Conservation (phyloP, 2,888 invertebrate species). For the Aphidius colemani region DNA sequence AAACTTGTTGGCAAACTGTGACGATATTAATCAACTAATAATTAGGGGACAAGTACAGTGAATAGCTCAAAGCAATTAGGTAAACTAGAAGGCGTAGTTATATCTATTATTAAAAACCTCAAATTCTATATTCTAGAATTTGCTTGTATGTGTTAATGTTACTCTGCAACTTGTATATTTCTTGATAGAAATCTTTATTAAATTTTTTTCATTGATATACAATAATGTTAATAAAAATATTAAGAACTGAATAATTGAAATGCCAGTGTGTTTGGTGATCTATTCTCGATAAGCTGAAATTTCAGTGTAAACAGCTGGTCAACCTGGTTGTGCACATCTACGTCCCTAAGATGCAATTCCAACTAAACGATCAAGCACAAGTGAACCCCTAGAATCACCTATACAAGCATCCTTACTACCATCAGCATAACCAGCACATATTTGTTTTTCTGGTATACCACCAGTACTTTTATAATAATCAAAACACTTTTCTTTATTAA, state of each 20-base stretch:
- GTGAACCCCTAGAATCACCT: slow-evolving; percentile 49
- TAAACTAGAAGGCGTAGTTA: slow-evolving; percentile 56
- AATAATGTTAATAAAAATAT: no score
- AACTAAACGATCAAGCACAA: slow-evolving; percentile 38
- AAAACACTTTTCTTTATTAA: slow-evolving; percentile 61
- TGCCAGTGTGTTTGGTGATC: slow-evolving; percentile 33
- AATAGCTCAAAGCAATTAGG: slow-evolving; percentile 56
- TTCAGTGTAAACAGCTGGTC: slow-evolving; percentile 61
- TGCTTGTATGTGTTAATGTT: background rate
- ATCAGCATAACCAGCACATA: slow-evolving; percentile 65
- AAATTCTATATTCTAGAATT: slow-evolving; percentile 32
- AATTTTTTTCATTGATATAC: no score
- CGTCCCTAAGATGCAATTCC: slow-evolving; percentile 60
- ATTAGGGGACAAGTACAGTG: slow-evolving; percentile 58
- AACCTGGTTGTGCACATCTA: slow-evolving; percentile 62
- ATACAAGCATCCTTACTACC: slow-evolving; percentile 61
- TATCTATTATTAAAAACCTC: slow-evolving; percentile 50
- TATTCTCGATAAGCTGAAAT: slow-evolving; percentile 61
- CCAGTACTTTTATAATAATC: slow-evolving; percentile 58
- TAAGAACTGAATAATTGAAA: background rate
- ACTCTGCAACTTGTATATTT: no score
- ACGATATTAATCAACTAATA: slow-evolving; percentile 55
- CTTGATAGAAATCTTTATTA: no score
- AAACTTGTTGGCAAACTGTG: slow-evolving; percentile 26
- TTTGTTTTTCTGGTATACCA: slow-evolving; percentile 52